Conservation (phyloP, 2,888 invertebrate genomes). For the Epinotia brunnichana region DNA sequence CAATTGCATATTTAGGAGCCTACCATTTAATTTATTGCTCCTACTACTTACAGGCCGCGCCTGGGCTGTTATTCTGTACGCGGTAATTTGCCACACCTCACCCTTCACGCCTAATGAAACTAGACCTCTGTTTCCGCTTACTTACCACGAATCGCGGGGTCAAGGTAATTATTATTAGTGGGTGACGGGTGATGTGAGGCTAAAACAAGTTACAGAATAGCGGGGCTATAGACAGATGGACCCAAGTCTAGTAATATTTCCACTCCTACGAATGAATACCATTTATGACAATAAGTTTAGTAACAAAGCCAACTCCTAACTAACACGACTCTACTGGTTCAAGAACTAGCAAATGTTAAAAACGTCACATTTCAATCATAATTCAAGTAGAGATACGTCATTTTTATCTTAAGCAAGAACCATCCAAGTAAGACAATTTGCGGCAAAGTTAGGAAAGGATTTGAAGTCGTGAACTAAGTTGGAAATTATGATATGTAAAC, state of each 20-base stretch:
- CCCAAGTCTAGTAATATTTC: neutral
- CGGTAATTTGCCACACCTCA: too few relatives aligned
- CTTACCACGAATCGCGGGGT: too few relatives aligned
- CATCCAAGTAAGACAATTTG: conserved; percentile 23
- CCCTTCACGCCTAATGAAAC: too few relatives aligned
- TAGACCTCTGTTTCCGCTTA: too few relatives aligned
- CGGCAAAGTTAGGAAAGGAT: conserved; percentile 21
- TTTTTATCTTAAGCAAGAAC: neutral
- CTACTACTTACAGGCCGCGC: too few relatives aligned
- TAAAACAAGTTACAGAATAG: too few relatives aligned
- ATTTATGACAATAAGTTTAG: conserved; percentile 4
- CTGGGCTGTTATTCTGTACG: too few relatives aligned
- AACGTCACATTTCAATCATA: neutral
- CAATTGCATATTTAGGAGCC: too few relatives aligned
- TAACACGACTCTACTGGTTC: neutral
- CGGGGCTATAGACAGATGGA: neutral
- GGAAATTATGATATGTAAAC: conserved; percentile 17
- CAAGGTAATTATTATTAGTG: too few relatives aligned
- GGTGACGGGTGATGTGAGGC: too few relatives aligned
- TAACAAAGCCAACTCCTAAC: neutral
- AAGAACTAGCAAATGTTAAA: neutral
- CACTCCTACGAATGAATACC: neutral
- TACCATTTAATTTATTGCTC: too few relatives aligned
- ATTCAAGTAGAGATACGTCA: neutral
- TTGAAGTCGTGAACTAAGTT: conserved; percentile 12